These are phyloP conservation scores for Medauroidea extradentata DNA, from an alignment of 1,140 invertebrate genomes.

Conservation along the genomic window DNA sequence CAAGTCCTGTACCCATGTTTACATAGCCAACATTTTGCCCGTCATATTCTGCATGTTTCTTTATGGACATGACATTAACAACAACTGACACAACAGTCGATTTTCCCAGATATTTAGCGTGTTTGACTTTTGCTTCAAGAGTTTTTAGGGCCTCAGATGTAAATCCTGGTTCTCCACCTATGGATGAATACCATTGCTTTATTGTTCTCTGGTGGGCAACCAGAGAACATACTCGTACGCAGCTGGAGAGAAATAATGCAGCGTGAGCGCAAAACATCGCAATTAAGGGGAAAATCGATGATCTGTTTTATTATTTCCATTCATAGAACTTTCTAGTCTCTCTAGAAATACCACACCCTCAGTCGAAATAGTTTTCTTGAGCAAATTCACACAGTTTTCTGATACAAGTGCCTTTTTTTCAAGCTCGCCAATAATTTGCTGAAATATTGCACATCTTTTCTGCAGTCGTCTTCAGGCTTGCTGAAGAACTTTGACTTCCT, in stretches of 20 bases:
- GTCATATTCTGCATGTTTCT: constrained; percentile 27
- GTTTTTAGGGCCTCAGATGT: constrained; percentile 25
- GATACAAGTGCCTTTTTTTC: neutral
- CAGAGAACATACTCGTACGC: constrained; percentile 21
- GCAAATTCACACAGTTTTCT: neutral
- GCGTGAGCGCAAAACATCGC: constrained; percentile 28
- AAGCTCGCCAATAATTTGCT: neutral
- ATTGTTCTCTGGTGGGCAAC: constrained; percentile 27
- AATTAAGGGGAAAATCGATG: constrained; percentile 16
- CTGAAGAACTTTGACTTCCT: neutral
- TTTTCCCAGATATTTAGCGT: neutral
- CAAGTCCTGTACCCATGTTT: constrained; percentile 27
- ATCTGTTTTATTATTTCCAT: neutral
- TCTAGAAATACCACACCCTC: neutral
- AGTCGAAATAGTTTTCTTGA: neutral
- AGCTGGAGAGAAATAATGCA: constrained; percentile 32
- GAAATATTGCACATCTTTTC: neutral
- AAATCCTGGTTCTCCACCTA: constrained; percentile 33
- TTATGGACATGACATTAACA: constrained; percentile 34
- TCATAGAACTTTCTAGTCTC: neutral
- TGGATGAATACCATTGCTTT: constrained; percentile 29
- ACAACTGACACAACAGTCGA: constrained; percentile 27
- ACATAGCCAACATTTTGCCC: constrained; percentile 26
- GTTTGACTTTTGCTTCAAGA: constrained; percentile 17
- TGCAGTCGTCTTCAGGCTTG: neutral